Evolutionary conservation across 2,888 invertebrate genomes (phyloP), one percentile per base, ranked within the genome.

Genomic region (Fissipunctia ypsillon): DNA sequence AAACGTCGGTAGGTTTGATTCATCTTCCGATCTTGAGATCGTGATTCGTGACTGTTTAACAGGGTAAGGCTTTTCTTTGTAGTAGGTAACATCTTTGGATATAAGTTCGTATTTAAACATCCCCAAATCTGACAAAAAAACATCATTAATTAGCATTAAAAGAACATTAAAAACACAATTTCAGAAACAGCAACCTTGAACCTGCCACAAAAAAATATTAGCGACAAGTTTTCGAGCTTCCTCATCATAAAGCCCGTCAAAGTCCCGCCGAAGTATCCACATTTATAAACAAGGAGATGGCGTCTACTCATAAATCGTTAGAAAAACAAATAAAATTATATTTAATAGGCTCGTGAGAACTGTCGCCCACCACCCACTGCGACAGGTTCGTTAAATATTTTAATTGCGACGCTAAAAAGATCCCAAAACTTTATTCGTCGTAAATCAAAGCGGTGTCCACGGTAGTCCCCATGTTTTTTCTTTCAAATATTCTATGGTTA

Each of bases 261-360:
- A 71, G 48, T 73, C 67, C n/a, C 50, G 66, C 86, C 88, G 88
- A 89, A 84, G 83, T 88, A 88, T 88, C 90, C 88, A 86, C 90
- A 88, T 88, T 88, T 81, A 91, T 89, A 92, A 93, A 87, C 86
- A 90, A 89, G 84, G 89, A 88, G 90, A 84, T 86, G 86, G 79
- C 86, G 85, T 84, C 88, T 85, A 84, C 68, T 85, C 88, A 93
- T 92, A 93, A 93, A 94, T 91, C 88, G 80, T 84, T 78, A 90
- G 85, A 90, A 92, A 95, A 95, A 94, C 92, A 93, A 95, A 95
- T 94, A 94, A 94, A 96, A 96, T 95, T 93, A 95, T 95, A 92
- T 94, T 95, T 96, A 96, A 96, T 96, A 94, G 95, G 90, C 91
- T 94, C 93, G 96, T 96, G 95, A 95, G 95, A 96, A 96, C 93